phyloP scores from a whole-genome alignment of 1,140 invertebrate species.

The Macrocentrus cingulum region DNA sequence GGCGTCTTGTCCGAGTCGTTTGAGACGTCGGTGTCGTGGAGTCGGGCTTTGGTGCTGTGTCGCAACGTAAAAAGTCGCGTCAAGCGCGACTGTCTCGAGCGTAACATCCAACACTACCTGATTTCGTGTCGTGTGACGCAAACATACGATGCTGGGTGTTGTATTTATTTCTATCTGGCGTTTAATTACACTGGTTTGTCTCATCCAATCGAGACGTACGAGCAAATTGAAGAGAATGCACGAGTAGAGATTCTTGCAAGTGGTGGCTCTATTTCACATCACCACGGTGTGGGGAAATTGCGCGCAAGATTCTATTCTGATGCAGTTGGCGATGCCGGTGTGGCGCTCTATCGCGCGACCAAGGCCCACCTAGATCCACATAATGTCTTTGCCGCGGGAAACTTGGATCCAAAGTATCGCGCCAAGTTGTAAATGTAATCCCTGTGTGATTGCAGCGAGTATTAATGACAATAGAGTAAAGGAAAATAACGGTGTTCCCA shows the following conservation, averaged over 20 bases:
- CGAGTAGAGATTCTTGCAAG: slow-evolving; percentile 88
- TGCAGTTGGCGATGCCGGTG: slow-evolving; percentile 75
- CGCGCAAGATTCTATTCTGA: slow-evolving; percentile 80
- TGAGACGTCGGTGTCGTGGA: slow-evolving; percentile 98
- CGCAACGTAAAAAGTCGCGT: slow-evolving; percentile 87
- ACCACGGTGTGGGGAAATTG: slow-evolving; percentile 95
- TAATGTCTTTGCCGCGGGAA: slow-evolving; percentile 90
- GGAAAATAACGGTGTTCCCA: too few relatives aligned
- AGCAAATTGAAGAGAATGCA: slow-evolving; percentile 79
- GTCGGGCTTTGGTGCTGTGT: slow-evolving; percentile 80
- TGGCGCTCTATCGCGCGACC: slow-evolving; percentile 74
- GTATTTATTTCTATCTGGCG: slow-evolving; percentile 97
- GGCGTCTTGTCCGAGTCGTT: slow-evolving; percentile 93
- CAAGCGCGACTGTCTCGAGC: slow-evolving; percentile 69
- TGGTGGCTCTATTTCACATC: slow-evolving; percentile 93
- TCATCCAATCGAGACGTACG: slow-evolving; percentile 81
- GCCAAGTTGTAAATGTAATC: slow-evolving; percentile 44
- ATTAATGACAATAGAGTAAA: too few relatives aligned
- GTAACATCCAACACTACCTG: slow-evolving; percentile 66
- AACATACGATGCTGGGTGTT: slow-evolving; percentile 95
- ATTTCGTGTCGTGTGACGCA: slow-evolving; percentile 90
- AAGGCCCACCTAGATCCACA: slow-evolving; percentile 89
- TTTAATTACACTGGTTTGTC: slow-evolving; percentile 74
- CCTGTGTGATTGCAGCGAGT: too few relatives aligned
- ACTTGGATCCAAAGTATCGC: slow-evolving; percentile 62